Evolutionary conservation across 2,888 invertebrate genomes (phyloP).

Genomic region (Diarsia dahlii): DNA sequence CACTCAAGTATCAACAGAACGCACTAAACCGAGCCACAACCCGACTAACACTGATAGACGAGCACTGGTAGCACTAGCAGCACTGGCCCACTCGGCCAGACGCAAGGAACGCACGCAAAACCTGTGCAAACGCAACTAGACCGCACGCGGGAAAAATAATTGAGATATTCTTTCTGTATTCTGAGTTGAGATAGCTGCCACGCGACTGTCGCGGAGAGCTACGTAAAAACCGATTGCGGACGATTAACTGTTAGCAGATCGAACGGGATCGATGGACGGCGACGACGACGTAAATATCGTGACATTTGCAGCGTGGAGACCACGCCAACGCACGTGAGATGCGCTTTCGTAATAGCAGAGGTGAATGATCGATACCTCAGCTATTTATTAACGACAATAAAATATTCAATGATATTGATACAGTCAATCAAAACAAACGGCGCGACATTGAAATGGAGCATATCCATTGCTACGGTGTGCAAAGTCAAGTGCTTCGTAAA

Average conservation of each 20-base stretch:
- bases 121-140: conserved; percentile 66
- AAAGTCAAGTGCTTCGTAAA: conserved; percentile 35
- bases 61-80: conserved; percentile 13
- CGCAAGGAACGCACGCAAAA: conserved; percentile 66
- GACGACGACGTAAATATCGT: conserved; percentile 83
- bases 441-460: conserved; percentile 37
- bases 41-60: conserved; percentile 71
- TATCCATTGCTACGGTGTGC: conserved; percentile 9
- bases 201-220: conserved; percentile 65
- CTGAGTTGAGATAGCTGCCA: conserved; percentile 67
- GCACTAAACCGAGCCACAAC: conserved; percentile 70
- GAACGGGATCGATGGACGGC: conserved; percentile 79
- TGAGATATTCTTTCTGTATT: too few species aligned
- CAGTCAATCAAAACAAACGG: conserved; percentile 3
- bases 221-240: conserved; percentile 74
- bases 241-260: conserved; percentile 76
- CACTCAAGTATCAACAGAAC: conserved; percentile 42
- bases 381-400: conserved; percentile 67
- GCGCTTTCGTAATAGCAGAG: conserved; percentile 83
- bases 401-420: conserved; percentile 15
- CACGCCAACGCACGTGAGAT: conserved; percentile 71
- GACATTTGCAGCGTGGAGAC: conserved; percentile 69
- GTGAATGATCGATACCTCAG: conserved; percentile 85
- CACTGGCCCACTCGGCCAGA: conserved; percentile 50
- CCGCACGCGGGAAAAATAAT: conserved; percentile 65